These are phyloP conservation scores for Palythoa grandis DNA, from an alignment of 92 coral and sea anemone genomes.

Conservation along the genomic window DNA sequence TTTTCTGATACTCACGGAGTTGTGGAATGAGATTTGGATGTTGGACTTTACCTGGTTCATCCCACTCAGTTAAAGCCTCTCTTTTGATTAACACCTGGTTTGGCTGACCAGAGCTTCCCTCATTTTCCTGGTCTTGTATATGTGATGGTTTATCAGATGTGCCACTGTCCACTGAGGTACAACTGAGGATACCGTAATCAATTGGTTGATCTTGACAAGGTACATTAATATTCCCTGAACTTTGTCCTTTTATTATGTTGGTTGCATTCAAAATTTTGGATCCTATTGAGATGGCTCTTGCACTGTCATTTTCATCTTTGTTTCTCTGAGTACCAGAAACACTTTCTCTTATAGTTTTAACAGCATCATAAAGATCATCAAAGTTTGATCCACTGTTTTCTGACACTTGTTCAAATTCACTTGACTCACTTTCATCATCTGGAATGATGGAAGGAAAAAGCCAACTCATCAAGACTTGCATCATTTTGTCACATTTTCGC, in stretches of 20 bases:
- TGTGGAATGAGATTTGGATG: slow-evolving; percentile 79
- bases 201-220: background rate
- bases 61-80: background rate
- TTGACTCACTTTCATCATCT: background rate
- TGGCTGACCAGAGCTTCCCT: background rate
- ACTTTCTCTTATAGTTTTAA: slow-evolving; percentile 65
- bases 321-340: background rate
- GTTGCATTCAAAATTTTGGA: background rate
- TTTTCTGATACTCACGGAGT: slow-evolving; percentile 82
- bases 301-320: background rate
- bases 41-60: slow-evolving; percentile 53
- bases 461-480: slow-evolving; percentile 74
- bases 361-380: slow-evolving; percentile 76
- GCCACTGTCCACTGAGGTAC: background rate
- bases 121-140: background rate
- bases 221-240: background rate
- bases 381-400: slow-evolving; percentile 57
- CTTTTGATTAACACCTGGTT: background rate
- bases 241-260: too few species aligned
- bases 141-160: background rate
- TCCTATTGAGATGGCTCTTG: background rate
- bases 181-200: background rate
- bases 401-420: slow-evolving; percentile 1
- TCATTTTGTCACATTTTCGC: slow-evolving; percentile 72
- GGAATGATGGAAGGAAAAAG: slow-evolving; percentile 43